Percentiles rank a stretch among this genome's conserved stretches.
These are phyloP conservation scores for Nemurella pictetii DNA, from an alignment of 2,888 invertebrate genomes.

Conservation along the genomic window DNA sequence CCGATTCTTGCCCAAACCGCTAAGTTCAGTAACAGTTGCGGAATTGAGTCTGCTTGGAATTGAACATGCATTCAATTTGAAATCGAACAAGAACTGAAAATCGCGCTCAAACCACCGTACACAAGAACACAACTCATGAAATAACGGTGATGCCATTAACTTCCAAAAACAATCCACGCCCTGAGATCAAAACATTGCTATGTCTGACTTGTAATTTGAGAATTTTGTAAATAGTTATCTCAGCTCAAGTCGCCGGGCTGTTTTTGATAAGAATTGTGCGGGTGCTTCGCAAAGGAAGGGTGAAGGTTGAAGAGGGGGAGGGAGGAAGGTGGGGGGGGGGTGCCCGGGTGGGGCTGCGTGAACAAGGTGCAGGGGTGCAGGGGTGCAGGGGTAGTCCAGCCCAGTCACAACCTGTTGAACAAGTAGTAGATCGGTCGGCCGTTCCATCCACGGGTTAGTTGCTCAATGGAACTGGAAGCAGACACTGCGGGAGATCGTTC, in stretches of 20 bases:
- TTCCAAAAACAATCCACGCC: too few relatives aligned
- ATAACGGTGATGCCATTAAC: too few relatives aligned
- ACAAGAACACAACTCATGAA: too few relatives aligned
- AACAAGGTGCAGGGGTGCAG: conserved; percentile 27
- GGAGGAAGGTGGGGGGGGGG: conserved; percentile 5
- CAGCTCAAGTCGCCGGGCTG: background rate
- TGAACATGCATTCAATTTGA: too few relatives aligned
- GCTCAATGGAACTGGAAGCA: background rate
- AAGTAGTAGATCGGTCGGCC: background rate
- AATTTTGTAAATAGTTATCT: background rate
- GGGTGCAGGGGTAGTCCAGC: conserved; percentile 14
- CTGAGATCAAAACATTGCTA: too few relatives aligned
- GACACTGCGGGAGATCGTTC: background rate
- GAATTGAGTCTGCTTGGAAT: too few relatives aligned
- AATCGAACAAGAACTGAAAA: too few relatives aligned
- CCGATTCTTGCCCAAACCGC: too few relatives aligned
- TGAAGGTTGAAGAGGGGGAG: conserved; percentile 6
- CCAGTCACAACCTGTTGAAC: conserved; percentile 21
- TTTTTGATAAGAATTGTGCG: background rate
- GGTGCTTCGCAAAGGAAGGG: background rate
- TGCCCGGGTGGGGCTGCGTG: conserved; percentile 30
- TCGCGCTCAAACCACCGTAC: too few relatives aligned
- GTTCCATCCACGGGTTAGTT: background rate
- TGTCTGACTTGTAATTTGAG: too few relatives aligned
- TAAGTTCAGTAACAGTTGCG: too few relatives aligned